A percentile compares a stretch with the other conserved stretches of the same genome.
Evolutionary conservation across 2,113 vertebrate species (phyloP).

Genomic region (Ovibos moschatus): DNA sequence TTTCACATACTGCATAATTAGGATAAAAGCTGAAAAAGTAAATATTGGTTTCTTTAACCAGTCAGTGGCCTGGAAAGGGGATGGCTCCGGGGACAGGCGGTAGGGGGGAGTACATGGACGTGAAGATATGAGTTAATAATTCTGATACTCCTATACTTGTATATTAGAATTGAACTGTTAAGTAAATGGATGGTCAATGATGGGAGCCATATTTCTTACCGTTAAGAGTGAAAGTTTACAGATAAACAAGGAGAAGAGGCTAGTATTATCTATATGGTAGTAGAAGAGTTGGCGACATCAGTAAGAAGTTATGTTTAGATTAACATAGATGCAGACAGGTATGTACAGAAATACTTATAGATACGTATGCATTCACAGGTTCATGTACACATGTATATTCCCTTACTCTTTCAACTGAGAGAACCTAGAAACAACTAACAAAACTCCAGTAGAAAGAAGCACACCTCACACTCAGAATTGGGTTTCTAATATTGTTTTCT

Average conservation of each 20-base stretch:
- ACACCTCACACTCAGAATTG: not conserved
- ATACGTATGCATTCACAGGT: not conserved
- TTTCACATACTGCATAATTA: not conserved
- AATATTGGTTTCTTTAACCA: not conserved
- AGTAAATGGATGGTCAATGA: not conserved
- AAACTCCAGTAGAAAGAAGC: not conserved
- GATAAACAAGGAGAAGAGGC: not conserved
- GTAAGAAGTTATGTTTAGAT: not conserved
- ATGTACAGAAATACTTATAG: not conserved
- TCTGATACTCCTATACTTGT: not conserved
- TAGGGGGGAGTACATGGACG: fast-evolving
- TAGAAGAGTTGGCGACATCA: not conserved
- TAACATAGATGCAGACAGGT: not conserved
- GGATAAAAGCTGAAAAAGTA: not conserved
- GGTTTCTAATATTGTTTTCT: not conserved
- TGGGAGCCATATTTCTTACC: not conserved
- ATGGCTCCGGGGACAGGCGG: fast-evolving
- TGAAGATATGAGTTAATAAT: not conserved
- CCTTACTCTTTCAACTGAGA: not conserved
- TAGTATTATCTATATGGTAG: not conserved
- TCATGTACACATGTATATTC: not conserved
- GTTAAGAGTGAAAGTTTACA: not conserved
- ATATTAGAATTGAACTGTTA: not conserved
- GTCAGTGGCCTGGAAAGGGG: not conserved
- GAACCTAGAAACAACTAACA: not conserved